phyloP scores from a whole-genome alignment of 2,888 invertebrate species.

The Polydrusus cervinus region DNA sequence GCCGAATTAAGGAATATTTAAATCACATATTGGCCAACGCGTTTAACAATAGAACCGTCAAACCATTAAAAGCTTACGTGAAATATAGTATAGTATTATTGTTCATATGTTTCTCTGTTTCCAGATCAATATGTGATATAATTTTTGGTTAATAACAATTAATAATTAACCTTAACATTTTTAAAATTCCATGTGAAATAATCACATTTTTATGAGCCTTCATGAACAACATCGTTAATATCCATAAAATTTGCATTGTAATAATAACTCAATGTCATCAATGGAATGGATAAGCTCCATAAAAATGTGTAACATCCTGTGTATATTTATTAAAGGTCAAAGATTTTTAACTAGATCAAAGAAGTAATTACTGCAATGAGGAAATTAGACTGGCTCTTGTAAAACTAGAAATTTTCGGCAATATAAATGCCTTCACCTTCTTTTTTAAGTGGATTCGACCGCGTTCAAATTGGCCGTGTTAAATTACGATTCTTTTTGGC shows the following conservation, averaged over 20 bases:
- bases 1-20: too few relatives aligned
- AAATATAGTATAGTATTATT: too few relatives aligned
- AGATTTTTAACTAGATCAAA: constrained; percentile 21
- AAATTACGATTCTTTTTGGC: too few relatives aligned
- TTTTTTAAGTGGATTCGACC: too few relatives aligned
- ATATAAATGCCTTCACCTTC: too few relatives aligned
- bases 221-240: constrained; percentile 8
- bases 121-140: neutral
- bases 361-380: constrained; percentile 9
- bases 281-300: constrained; percentile 28
- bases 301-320: constrained; percentile 43
- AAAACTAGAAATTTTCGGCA: neutral
- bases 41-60: too few relatives aligned
- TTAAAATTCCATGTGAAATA: constrained; percentile 3
- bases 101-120: too few relatives aligned
- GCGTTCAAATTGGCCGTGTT: too few relatives aligned
- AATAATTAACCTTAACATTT: constrained; percentile 6
- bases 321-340: constrained; percentile 35
- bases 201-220: constrained; percentile 9
- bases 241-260: constrained; percentile 28
- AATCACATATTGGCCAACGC: too few relatives aligned
- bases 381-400: neutral
- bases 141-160: neutral
- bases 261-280: constrained; percentile 37
- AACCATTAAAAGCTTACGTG: too few relatives aligned